These are phyloP conservation scores for Conus canariensis DNA, from an alignment of 2,888 invertebrate genomes.

Conservation along the genomic window DNA sequence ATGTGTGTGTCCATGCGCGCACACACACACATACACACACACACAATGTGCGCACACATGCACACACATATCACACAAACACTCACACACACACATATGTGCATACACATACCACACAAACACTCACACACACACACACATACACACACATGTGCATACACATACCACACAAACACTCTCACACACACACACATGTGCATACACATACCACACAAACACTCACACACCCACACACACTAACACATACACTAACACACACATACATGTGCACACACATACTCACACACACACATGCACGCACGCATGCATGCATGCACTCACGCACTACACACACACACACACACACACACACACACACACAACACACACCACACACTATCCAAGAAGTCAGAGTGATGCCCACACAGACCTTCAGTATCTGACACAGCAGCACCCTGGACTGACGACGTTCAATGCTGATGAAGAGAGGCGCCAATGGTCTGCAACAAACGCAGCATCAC, in stretches of 20 bases:
- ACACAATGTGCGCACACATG: not conserved
- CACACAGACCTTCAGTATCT: constrained; percentile 80
- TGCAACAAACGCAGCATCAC: constrained; percentile 23
- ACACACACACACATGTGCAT: not conserved
- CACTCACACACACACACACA: not conserved
- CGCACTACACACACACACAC: not conserved
- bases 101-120: not conserved
- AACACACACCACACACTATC: not conserved
- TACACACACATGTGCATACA: not conserved
- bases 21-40: too few species aligned
- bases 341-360: not conserved
- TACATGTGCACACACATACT: not conserved
- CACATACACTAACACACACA: not conserved
- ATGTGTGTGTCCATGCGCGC: too few species aligned
- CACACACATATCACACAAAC: not conserved
- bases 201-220: not conserved
- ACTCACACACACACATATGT: not conserved
- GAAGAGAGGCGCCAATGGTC: constrained; percentile 78
- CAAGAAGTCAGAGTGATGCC: too few species aligned
- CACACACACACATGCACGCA: not conserved
- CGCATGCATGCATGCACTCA: not conserved
- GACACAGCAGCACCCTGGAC: constrained; percentile 85
- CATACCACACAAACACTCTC: not conserved
- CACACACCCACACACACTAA: not conserved
- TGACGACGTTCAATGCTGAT: constrained; percentile 82